A percentile compares a stretch with the other conserved stretches of the same genome.
phyloP scores from a whole-genome alignment of 2,113 vertebrate species.

The Synodontis membranacea region DNA sequence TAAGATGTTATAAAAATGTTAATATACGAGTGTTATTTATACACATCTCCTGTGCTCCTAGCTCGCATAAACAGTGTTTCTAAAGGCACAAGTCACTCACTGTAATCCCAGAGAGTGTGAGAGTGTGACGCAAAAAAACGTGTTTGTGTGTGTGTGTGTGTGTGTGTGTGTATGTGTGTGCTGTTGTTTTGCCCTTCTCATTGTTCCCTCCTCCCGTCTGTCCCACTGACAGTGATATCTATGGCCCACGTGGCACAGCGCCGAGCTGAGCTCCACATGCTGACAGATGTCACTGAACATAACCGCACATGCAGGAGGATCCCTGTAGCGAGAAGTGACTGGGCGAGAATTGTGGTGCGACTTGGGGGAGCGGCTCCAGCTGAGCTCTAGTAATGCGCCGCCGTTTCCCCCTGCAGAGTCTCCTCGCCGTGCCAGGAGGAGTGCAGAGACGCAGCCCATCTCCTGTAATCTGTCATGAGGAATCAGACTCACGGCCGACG shows the following conservation, averaged over 20 bases:
- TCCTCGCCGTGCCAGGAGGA: slow-evolving; percentile 37
- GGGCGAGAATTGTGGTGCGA: slow-evolving; percentile 58
- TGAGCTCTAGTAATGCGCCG: slow-evolving; percentile 56
- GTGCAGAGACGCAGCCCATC: slow-evolving; percentile 40
- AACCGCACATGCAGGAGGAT: slow-evolving; percentile 58
- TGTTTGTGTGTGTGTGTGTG: slow-evolving; percentile 1
- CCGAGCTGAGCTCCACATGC: slow-evolving; percentile 62
- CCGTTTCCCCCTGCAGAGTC: slow-evolving; percentile 44
- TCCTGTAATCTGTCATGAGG: slow-evolving; percentile 56
- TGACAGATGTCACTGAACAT: slow-evolving; percentile 70
- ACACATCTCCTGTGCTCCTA: background rate
- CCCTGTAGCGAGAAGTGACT: slow-evolving; percentile 60
- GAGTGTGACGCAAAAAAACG: background rate
- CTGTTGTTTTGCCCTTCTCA: slow-evolving; percentile 40
- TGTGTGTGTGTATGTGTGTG: background rate
- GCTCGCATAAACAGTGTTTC: background rate
- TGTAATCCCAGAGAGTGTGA: background rate
- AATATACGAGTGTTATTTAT: background rate
- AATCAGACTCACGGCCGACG: slow-evolving; percentile 56
- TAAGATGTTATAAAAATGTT: background rate
- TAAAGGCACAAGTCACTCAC: background rate
- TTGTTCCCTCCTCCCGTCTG: background rate
- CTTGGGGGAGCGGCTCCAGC: slow-evolving; percentile 57
- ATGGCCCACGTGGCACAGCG: slow-evolving; percentile 53
- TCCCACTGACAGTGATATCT: slow-evolving; percentile 57